phyloP scores from a whole-genome alignment of 1,140 invertebrate species.

The Drosophila sproati region DNA sequence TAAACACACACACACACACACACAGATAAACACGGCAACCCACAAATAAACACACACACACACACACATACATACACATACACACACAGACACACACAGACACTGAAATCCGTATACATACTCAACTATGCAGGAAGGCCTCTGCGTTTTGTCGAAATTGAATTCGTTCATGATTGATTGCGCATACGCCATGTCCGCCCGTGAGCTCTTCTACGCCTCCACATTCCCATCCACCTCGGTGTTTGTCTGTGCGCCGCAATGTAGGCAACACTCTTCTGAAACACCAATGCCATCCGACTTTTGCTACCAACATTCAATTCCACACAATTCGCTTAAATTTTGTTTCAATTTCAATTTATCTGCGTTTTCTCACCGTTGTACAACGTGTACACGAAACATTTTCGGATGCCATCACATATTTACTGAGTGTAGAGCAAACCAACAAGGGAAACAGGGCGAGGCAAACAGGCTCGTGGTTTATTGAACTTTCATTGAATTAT shows the following conservation, averaged over 20 bases:
- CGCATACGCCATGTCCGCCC: constrained; percentile 54
- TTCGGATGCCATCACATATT: constrained; percentile 14
- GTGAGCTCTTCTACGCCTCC: not conserved
- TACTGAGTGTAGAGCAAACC: not conserved
- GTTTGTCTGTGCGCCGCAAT: constrained; percentile 36
- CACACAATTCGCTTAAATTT: constrained; percentile 61
- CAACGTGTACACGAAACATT: constrained; percentile 37
- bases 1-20: not conserved
- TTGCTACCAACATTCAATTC: constrained; percentile 27
- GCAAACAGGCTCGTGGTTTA: constrained; percentile 14
- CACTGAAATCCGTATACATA: not conserved
- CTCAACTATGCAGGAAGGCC: constrained; percentile 24
- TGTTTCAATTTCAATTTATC: constrained; percentile 74
- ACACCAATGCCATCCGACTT: constrained; percentile 19
- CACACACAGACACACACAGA: not conserved
- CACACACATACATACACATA: not conserved
- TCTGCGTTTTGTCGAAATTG: constrained; percentile 66
- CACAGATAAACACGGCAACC: constrained; percentile 1
- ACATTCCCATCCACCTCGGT: not conserved
- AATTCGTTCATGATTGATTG: constrained; percentile 81
- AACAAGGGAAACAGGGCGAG: too few species aligned
- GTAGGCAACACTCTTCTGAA: constrained; percentile 57
- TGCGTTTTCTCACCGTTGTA: constrained; percentile 30
- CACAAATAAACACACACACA: not conserved
- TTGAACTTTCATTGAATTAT: constrained; percentile 72